These are phyloP conservation scores for Spondyliosoma cantharus DNA, from an alignment of 2,797 vertebrate species.

Conservation along the genomic window DNA sequence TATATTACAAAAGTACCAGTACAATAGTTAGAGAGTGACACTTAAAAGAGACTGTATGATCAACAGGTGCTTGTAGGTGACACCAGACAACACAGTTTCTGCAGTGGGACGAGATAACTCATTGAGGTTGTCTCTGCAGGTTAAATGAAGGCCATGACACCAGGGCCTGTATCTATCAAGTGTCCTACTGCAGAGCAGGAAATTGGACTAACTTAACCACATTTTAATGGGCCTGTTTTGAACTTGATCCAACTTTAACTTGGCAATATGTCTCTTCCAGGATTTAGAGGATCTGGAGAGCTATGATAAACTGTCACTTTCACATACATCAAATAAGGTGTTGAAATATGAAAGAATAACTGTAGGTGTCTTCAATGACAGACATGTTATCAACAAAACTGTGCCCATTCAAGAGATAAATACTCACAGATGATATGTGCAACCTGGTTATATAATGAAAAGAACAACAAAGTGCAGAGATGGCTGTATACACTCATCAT, in stretches of 20 bases:
- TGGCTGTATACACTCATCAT: not conserved
- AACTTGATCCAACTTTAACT: not conserved
- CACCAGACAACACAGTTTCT: not conserved
- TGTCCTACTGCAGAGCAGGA: not conserved
- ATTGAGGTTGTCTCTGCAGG: constrained; percentile 3
- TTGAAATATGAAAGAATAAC: constrained; percentile 1
- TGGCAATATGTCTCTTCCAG: not conserved
- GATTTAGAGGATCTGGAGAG: not conserved
- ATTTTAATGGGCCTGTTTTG: not conserved
- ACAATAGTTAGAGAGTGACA: not conserved
- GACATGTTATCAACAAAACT: not conserved
- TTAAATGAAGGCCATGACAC: not conserved
- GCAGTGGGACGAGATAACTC: not conserved
- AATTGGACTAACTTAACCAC: not conserved
- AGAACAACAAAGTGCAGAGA: not conserved
- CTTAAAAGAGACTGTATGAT: not conserved
- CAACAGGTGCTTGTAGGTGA: not conserved
- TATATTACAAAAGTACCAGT: constrained; percentile 1
- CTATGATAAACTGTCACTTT: not conserved
- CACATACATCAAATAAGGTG: not conserved
- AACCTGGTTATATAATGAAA: not conserved
- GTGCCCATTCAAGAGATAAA: not conserved
- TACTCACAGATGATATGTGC: not conserved
- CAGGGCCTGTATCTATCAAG: not conserved
- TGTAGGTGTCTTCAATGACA: not conserved